Evolutionary conservation across 35 echinoderm and acorn worm genomes (phyloP), one percentile per base, ranked within the genome.

Genomic region (Eucidaris tribuloides): DNA sequence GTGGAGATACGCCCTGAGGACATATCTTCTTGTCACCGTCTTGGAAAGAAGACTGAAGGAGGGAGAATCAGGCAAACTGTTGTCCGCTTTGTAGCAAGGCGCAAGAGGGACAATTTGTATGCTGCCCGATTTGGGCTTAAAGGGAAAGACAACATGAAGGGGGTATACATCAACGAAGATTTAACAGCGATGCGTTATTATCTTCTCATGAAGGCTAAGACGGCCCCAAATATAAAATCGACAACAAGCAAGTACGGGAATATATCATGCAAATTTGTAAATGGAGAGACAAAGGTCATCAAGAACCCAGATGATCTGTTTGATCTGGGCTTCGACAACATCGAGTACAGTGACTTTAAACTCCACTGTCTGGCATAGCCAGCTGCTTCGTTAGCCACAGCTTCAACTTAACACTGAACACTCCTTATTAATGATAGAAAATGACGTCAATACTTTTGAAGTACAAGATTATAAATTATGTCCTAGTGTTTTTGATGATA

Each of bases 381-480:
- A 35, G 60, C 29, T 18, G 1, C 27, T 35, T 70, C 13, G 33
- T 70, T 70, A 70, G 36, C 33, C 11, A 11, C 36, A 70, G 36
- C 32, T 19, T 70, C 31, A 70, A 70, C 64, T 70, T 35, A 70
- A 70, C 64, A 7, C 33, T 20, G 31, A 70, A 70, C 64, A 35
- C 27, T 70, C 60, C 31, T 70, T 35, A 70, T 7, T 70, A 70
- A 70, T 70, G 64, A 70, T 70, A 70, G 64, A 39, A 70, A 70
- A 70, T 70, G 64, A 35, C 19, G 33, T 24, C 64, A 70, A 70
- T 70, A 37, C 64, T 70, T 24, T 31, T 31, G 64, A 70, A 70
- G 64, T 70, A 35, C 64, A 13, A 35, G 29, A 70, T 17, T 70
- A 39, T 4, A 32, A 70, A 7, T 70, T 31, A 70, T 70, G 64